Evolutionary conservation across 2,888 invertebrate genomes (phyloP), one percentile per base, ranked within the genome.

Genomic region (Catocala nupta): DNA sequence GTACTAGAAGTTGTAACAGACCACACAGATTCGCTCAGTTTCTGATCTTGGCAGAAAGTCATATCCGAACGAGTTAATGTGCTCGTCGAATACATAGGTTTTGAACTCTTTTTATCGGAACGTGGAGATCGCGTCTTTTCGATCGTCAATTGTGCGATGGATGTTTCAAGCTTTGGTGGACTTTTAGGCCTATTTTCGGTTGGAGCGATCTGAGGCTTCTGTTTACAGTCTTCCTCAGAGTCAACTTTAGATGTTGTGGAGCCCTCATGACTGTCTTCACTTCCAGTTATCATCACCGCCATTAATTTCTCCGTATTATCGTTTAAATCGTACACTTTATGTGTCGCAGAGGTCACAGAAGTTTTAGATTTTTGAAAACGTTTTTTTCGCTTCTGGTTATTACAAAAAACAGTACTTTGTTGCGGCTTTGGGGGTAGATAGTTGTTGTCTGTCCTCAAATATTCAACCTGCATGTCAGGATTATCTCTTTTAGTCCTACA

Each of bases 271-370:
- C 36, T 55, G 2, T 74, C 72, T 56, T 86, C 88, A 53, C 81
- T 81, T 11, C 84, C 88, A 63, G 88, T 91, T 80, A 89, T 78
- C 52, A 89, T 85, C 6, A 91, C 83, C 0, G 83, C 78, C 91
- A 93, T 91, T 5, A 87, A 39, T 63, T 89, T 90, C 69, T 93
- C 92, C 0, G 82, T 82, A 55, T 92, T 90, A 45, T 92, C 91
- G 62, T 93, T 90, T 51, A 92, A 69, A 74, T 94, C 92, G 75
- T 86, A 92, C 16, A 93, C 90, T 70, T 80, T 87, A 68, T 90
- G 89, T 0, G 87, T 80, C 25, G 84, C 53, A 2, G 90, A 86
- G 1, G 82, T 83, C 4, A 81, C 56, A 9, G 84, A 75, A 8
- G 83, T 73, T 75, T 82, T 88, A 1, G 80, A 74, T 73, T 77